phyloP scores from a whole-genome alignment of 2,113 vertebrate species.

The Sorex fumeus region DNA sequence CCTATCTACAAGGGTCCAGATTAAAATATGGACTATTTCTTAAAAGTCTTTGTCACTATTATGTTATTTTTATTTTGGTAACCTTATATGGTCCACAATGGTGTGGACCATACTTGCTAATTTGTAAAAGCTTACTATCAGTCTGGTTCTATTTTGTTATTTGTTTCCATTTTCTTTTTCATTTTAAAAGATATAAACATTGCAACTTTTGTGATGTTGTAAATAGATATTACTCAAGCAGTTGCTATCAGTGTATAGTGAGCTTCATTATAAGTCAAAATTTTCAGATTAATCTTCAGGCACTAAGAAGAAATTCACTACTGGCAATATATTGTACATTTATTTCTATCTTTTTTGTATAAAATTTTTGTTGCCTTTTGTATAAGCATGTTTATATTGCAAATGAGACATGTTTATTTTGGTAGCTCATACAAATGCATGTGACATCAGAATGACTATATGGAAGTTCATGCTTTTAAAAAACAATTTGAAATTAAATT shows the following conservation, averaged over 20 bases:
- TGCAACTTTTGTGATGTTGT: not conserved
- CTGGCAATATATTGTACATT: not conserved
- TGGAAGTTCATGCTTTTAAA: conserved; percentile 60
- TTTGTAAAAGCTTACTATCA: not conserved
- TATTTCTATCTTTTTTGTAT: not conserved
- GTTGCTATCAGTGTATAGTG: not conserved
- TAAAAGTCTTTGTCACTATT: not conserved
- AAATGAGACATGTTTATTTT: conserved; percentile 42
- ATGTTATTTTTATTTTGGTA: conserved; percentile 40
- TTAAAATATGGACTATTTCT: not conserved
- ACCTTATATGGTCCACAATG: not conserved
- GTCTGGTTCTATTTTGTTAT: not conserved
- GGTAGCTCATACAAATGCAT: conserved; percentile 73
- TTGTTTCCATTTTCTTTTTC: conserved; percentile 32
- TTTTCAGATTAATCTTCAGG: conserved; percentile 46
- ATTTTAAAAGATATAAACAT: not conserved
- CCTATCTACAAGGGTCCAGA: not conserved
- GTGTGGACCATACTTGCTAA: not conserved
- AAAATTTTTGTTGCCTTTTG: not conserved
- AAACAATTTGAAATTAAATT: conserved; percentile 70
- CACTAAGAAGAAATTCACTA: not conserved
- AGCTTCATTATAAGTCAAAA: conserved; percentile 16
- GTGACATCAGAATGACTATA: conserved; percentile 15
- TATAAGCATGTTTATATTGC: not conserved
- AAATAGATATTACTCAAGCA: not conserved